These are phyloP conservation scores for Galaxea fascicularis DNA, from an alignment of 92 coral and sea anemone genomes.

Conservation along the genomic window DNA sequence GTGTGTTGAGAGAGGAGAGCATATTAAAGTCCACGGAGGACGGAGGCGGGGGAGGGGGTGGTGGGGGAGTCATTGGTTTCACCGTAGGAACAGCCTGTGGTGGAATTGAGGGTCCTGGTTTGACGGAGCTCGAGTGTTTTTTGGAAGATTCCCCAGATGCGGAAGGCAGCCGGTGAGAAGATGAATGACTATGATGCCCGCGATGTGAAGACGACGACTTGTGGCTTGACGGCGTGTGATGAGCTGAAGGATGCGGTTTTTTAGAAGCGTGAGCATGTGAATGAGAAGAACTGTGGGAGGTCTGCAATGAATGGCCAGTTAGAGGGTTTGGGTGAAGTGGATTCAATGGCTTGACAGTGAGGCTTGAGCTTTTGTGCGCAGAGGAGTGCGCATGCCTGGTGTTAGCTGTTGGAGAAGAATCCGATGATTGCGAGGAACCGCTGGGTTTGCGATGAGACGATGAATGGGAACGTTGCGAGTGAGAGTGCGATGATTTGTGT, in stretches of 20 bases:
- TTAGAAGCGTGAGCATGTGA: constrained; percentile 64
- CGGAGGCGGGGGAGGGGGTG: constrained; percentile 88
- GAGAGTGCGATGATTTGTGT: constrained; percentile 82
- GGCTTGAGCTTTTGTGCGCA: constrained; percentile 74
- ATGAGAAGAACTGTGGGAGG: constrained; percentile 52
- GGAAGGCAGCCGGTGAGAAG: constrained; percentile 48
- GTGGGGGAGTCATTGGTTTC: constrained; percentile 55
- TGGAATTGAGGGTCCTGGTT: constrained; percentile 39
- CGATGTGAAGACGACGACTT: constrained; percentile 49
- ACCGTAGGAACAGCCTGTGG: constrained; percentile 45
- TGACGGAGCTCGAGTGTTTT: constrained; percentile 53
- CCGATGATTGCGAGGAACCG: constrained; percentile 72
- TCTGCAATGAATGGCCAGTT: constrained; percentile 31
- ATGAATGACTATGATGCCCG: constrained; percentile 41
- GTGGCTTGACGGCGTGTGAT: constrained; percentile 70
- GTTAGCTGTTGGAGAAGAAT: constrained; percentile 66
- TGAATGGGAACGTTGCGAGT: constrained; percentile 72
- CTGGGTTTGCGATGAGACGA: constrained; percentile 61
- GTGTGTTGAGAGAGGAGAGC: constrained; percentile 19
- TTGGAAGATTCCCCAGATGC: constrained; percentile 51
- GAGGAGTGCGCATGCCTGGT: constrained; percentile 62
- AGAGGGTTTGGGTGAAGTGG: constrained; percentile 47
- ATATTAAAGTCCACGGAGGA: constrained; percentile 30
- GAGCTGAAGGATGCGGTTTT: constrained; percentile 66
- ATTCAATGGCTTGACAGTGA: constrained; percentile 52